Base-by-base conservation (phyloP, 2,113 vertebrate species). In the Paracanthobrama guichenoti region DNA sequence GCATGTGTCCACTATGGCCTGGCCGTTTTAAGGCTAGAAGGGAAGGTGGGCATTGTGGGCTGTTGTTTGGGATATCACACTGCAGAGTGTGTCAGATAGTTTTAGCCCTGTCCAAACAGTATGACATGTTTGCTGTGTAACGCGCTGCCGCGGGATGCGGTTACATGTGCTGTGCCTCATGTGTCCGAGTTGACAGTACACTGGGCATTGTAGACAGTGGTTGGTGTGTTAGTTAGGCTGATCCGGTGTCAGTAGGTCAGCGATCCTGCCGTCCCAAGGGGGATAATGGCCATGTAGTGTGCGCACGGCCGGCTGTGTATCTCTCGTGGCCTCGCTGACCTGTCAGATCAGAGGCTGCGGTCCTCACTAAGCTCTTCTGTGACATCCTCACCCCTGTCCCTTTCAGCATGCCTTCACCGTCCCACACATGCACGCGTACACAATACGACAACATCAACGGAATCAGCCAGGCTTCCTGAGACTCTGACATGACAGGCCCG, bases 331-430 rank as follows among this genome's bases (percentile, higher is more conserved):
- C 74, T 26, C 72, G 55, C 89, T 90, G 91, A 93, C 94, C 92
- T 93, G 93, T 94, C 93, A 91, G 89, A 87, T 89, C 86, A 87
- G 50, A 83, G 71, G 39, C 73, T 84, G 35, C 53, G 69, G 73
- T 76, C 59, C 67, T 84, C 59, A 81, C 80, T 86, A 84, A 87
- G 83, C 87, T 87, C 87, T 11, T 74, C 89, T 79, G 91, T 90
- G 92, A 93, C 92, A 93, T 91, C 90, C 89, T 88, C 89, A 93
- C 91, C 90, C 89, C 90, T 94, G 92, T 93, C 92, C 84, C 93
- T 94, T 91, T 93, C 93, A 93, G 88, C 88, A 88, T 88, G 89
- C 73, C 89, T 94, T 75, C 92, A 91, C 86, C 85, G 88, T 87
- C 75, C 74, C 64, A 78, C 79, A 82, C 73, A 78, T 67, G 87